phyloP scores from a whole-genome alignment of 2,797 vertebrate genomes.

The Premnoplex brunnescens region DNA sequence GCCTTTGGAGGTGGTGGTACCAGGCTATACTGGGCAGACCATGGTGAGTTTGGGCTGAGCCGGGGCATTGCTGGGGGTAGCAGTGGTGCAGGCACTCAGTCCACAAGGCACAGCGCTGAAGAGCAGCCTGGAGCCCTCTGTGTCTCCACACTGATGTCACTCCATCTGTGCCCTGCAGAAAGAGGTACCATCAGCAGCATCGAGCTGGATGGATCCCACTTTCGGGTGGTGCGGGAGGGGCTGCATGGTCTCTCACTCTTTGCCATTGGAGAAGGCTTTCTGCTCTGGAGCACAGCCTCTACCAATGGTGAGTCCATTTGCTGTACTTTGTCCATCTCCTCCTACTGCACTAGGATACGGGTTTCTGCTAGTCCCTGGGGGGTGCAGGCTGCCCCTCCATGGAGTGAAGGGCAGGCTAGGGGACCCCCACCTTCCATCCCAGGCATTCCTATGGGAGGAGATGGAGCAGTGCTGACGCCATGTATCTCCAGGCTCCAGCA shows the following conservation, averaged over 20 bases:
- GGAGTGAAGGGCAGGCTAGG: not conserved
- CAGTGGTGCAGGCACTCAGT: fast-evolving
- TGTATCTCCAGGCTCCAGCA: slow-evolving; percentile 56
- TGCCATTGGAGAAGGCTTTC: slow-evolving; percentile 75
- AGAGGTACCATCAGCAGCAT: slow-evolving; percentile 71
- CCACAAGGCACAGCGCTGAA: fast-evolving
- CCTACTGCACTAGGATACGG: fast-evolving
- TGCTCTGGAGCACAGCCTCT: slow-evolving; percentile 85
- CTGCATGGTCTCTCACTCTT: slow-evolving; percentile 78
- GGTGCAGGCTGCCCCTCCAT: not conserved
- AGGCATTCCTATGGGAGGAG: not conserved
- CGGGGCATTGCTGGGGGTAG: fast-evolving
- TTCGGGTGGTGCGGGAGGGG: slow-evolving; percentile 76
- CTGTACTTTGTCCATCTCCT: not conserved
- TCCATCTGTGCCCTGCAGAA: slow-evolving; percentile 32
- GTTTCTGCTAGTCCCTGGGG: not conserved
- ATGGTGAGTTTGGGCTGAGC: slow-evolving; percentile 68
- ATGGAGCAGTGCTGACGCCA: not conserved
- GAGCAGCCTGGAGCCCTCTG: fast-evolving
- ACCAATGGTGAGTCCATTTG: slow-evolving; percentile 63
- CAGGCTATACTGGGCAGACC: slow-evolving; percentile 88
- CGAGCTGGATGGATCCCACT: slow-evolving; percentile 77
- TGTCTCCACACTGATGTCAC: not conserved
- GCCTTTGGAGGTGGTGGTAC: slow-evolving; percentile 78
- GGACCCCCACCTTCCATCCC: not conserved